A percentile compares a stretch with the other conserved stretches of the same genome.
These are phyloP conservation scores for Polypterus senegalus DNA, from an alignment of 2,113 vertebrate species.

Conservation along the genomic window DNA sequence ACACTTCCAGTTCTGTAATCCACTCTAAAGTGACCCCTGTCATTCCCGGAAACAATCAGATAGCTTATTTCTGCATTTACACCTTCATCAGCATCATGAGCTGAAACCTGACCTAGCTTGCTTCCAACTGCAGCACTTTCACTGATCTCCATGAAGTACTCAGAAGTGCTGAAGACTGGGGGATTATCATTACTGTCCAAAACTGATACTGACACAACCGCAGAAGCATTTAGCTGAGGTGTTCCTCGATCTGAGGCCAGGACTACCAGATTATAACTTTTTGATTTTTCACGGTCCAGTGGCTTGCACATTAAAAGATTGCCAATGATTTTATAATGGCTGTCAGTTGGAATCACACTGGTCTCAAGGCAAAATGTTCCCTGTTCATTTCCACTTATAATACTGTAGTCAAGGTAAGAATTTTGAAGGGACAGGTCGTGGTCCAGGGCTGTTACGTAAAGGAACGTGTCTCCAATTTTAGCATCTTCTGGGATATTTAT, in stretches of 20 bases:
- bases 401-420: conserved; percentile 50
- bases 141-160: conserved; percentile 56
- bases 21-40: conserved; percentile 53
- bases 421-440: conserved; percentile 59
- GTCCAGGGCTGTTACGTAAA: conserved; percentile 60
- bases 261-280: conserved; percentile 56
- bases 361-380: conserved; percentile 61
- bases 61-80: conserved; percentile 58
- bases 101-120: conserved; percentile 53
- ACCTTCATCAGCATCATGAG: conserved; percentile 60
- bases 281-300: conserved; percentile 60
- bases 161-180: conserved; percentile 53
- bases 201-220: conserved; percentile 53
- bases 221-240: conserved; percentile 58
- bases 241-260: conserved; percentile 57
- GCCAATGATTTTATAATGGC: conserved; percentile 39
- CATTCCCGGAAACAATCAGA: conserved; percentile 65
- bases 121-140: conserved; percentile 59
- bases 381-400: conserved; percentile 59
- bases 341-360: conserved; percentile 30
- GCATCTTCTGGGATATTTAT: conserved; percentile 59
- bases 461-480: conserved; percentile 44
- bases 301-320: conserved; percentile 54
- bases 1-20: conserved; percentile 59
- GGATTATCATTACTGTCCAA: conserved; percentile 76